Conservation (phyloP, 2,113 vertebrate genomes). For the Psammodynastes pulverulentus region DNA sequence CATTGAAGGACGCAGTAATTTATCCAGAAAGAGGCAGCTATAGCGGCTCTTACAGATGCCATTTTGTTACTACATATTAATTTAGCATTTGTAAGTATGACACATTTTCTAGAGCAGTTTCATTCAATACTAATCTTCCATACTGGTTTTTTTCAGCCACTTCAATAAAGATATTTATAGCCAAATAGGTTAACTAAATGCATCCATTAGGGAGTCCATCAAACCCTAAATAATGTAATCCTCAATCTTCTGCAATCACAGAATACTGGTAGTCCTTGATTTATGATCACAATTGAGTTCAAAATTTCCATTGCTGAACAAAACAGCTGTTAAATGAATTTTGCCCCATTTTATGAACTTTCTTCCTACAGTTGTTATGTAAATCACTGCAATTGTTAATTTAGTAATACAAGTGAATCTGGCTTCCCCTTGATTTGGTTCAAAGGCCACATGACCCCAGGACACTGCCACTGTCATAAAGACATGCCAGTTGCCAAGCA, state of each 20-base stretch:
- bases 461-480: background rate
- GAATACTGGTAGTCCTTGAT: background rate
- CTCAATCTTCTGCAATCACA: background rate
- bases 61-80: background rate
- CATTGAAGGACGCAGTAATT: background rate
- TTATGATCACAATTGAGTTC: no score
- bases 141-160: background rate
- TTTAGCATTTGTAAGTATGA: background rate
- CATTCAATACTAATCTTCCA: background rate
- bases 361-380: background rate
- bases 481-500: background rate
- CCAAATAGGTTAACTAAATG: background rate
- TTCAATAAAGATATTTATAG: background rate
- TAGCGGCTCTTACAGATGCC: background rate
- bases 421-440: background rate
- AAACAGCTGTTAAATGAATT: no score
- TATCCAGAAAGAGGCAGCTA: no score
- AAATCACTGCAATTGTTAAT: background rate
- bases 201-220: background rate
- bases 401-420: background rate
- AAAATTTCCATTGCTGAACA: no score
- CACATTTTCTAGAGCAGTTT: background rate
- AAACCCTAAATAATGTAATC: background rate
- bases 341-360: background rate
- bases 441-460: background rate